Base-by-base conservation (phyloP, 2,888 invertebrate species). In the Dynastes tityus region DNA sequence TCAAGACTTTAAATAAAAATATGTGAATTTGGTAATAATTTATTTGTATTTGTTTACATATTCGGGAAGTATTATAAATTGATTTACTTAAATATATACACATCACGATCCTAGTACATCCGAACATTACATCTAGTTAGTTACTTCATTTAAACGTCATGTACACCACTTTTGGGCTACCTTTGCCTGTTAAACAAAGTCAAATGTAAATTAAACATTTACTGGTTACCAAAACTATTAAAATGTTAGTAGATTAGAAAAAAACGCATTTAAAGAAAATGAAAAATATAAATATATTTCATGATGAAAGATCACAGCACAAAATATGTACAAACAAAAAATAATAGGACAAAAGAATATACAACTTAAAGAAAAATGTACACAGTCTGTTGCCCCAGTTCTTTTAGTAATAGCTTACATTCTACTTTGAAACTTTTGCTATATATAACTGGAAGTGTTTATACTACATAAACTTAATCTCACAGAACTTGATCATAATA, bases 271-370 rank as follows among this genome's bases (percentile, higher is more conserved):
- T 70, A 63, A 77, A 78, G 55, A 77, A 68, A 78, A 79, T 77
- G 49, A 70, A 63, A 73, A 80, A 67, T 63, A 75, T 74, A 74
- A 74, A 61, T 77, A 71, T 77, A 80, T 80, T 79, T 79, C n/a
- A 79, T 53, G 65, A 55, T 77, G 71, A 79, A 71, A 77, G 71
- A 80, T 81, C 81, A 81, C 81, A 81, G 81, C 81, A 81, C 81
- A 80, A 81, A 81, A 79, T 80, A 80, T 81, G 63, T 75, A 81
- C 78, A 81, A 78, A 78, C 75, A 79, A 77, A 77, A 74, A 79
- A 80, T 76, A 76, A 75, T 63, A 78, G 77, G 76, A 71, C 74
- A 75, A 74, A 64, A 75, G 78, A 71, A 76, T 73, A 79, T 67
- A 74, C 73, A 74, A 78, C 51, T 73, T 70, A 64, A 55, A 74